Percentiles rank a stretch among this genome's conserved stretches.
These are phyloP conservation scores for Lycaon pictus DNA, from an alignment of 2,113 vertebrate genomes.

Conservation along the genomic window DNA sequence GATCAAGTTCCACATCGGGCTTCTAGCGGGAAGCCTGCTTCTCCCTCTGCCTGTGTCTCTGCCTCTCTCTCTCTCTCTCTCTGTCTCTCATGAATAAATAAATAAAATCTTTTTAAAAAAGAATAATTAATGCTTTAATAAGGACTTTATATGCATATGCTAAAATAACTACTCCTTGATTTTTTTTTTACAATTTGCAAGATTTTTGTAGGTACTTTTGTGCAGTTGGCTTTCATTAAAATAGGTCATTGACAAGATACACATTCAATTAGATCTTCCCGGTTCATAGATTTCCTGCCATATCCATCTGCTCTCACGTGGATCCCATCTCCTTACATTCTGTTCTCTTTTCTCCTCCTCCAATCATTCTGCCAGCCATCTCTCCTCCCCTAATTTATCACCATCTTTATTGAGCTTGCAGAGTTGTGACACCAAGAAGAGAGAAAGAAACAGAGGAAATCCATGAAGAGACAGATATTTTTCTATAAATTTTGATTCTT, in stretches of 20 bases:
- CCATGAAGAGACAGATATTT: slow-evolving; percentile 3
- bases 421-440: slow-evolving; percentile 24
- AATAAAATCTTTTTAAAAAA: too few relatives aligned
- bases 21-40: too few relatives aligned
- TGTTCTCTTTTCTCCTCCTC: background rate
- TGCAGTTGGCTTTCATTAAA: slow-evolving; percentile 7
- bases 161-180: background rate
- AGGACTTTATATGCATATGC: background rate
- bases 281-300: background rate
- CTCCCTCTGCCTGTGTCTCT: too few relatives aligned
- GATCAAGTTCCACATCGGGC: too few relatives aligned
- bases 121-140: slow-evolving; percentile 28
- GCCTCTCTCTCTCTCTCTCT: too few relatives aligned
- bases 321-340: background rate
- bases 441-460: slow-evolving; percentile 57
- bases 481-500: slow-evolving; percentile 60
- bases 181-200: background rate
- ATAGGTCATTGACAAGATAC: background rate
- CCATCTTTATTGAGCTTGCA: slow-evolving; percentile 47
- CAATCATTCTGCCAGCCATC: background rate
- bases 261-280: background rate
- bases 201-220: background rate
- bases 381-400: slow-evolving; percentile 42
- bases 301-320: background rate
- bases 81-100: too few relatives aligned